Percentiles rank a stretch among this genome's conserved stretches.
Evolutionary conservation across 2,888 invertebrate species (phyloP).

Genomic region (Ochlodes sylvanus): DNA sequence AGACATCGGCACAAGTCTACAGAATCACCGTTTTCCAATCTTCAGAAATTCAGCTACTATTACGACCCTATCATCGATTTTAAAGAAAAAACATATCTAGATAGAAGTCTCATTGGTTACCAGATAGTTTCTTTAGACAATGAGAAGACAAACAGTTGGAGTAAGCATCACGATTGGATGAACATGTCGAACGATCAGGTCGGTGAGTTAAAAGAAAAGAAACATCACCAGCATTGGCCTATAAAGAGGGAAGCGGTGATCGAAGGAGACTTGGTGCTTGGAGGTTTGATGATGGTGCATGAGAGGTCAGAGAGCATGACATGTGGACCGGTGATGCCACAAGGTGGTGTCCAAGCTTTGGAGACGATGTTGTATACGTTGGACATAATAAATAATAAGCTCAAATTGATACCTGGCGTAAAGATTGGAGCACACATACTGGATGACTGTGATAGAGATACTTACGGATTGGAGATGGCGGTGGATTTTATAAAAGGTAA

Average conservation of each 20-base stretch:
- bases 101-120: constrained; percentile 54
- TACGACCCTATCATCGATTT: constrained; percentile 54
- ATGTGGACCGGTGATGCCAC: constrained; percentile 97
- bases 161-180: constrained; percentile 60
- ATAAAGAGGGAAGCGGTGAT: constrained; percentile 94
- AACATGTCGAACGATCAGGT: constrained; percentile 73
- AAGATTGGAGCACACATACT: constrained; percentile 94
- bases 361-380: constrained; percentile 97
- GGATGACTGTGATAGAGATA: constrained; percentile 98
- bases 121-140: constrained; percentile 52
- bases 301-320: constrained; percentile 94
- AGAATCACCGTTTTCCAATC: constrained; percentile 47
- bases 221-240: constrained; percentile 87
- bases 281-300: constrained; percentile 97
- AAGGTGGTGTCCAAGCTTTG: constrained; percentile 94
- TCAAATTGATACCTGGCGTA: constrained; percentile 89
- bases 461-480: constrained; percentile 97
- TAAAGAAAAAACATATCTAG: constrained; percentile 55
- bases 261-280: constrained; percentile 94
- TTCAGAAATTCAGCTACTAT: constrained; percentile 44
- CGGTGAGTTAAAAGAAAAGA: constrained; percentile 71
- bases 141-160: constrained; percentile 49
- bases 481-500: constrained; percentile 98
- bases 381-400: constrained; percentile 89
- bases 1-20: constrained; percentile 69